Evolutionary conservation across 1,140 invertebrate genomes (phyloP).

Genomic region (Pentalonia nigronervosa): DNA sequence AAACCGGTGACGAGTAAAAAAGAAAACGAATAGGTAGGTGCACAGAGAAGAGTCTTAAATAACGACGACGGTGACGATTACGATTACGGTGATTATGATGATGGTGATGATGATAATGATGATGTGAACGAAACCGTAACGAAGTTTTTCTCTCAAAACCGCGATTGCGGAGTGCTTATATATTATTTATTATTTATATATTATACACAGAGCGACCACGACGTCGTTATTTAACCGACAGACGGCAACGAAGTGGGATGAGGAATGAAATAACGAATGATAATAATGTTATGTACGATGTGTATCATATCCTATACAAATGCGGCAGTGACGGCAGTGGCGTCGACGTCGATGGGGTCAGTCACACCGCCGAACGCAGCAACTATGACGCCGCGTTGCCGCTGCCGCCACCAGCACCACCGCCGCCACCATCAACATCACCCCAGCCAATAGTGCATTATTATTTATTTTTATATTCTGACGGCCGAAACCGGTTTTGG

Average conservation of each 20-base stretch:
- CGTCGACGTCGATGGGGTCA: constrained; percentile 26
- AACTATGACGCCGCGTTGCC: constrained; percentile 25
- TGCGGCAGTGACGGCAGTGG: neutral
- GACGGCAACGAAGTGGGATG: neutral
- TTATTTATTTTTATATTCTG: constrained; percentile 26
- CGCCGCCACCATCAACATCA: neutral
- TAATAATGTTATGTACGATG: neutral
- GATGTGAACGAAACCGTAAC: constrained; percentile 10
- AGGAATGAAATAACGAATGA: neutral
- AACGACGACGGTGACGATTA: neutral
- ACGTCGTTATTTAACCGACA: neutral
- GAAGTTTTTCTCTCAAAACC: neutral
- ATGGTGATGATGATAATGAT: neutral
- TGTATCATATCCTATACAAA: neutral
- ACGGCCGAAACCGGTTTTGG: constrained; percentile 43
- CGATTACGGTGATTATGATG: neutral
- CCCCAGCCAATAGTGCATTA: neutral
- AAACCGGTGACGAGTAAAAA: neutral
- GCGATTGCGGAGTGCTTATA: neutral
- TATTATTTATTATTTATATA: constrained; percentile 1
- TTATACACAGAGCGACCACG: neutral
- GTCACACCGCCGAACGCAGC: constrained; percentile 38
- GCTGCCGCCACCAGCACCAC: neutral
- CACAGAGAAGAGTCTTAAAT: neutral
- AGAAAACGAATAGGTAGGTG: neutral